Evolutionary conservation across 2,113 vertebrate genomes (phyloP).

Genomic region (Apodemus speciosus): DNA sequence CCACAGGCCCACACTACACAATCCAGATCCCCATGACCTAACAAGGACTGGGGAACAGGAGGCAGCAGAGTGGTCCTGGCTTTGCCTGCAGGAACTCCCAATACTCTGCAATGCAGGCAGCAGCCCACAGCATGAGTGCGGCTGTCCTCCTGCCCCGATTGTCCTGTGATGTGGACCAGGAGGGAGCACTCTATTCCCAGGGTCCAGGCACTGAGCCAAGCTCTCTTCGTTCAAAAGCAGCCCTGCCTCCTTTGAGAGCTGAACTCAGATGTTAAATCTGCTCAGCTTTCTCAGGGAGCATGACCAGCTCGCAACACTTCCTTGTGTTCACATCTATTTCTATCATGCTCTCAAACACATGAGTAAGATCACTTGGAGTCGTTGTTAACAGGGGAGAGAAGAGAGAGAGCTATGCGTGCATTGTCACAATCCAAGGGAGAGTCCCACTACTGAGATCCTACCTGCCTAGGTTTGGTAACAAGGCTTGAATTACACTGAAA

Average conservation of each 20-base stretch:
- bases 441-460: not conserved
- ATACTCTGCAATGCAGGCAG: not conserved
- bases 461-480: not conserved
- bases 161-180: not conserved
- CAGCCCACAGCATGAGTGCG: not conserved
- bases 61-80: rapidly evolving
- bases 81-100: not conserved
- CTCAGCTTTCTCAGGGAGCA: rapidly evolving
- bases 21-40: not conserved
- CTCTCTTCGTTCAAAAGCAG: not conserved
- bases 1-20: no score
- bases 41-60: not conserved
- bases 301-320: no score
- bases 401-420: rapidly evolving
- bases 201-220: no score
- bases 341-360: not conserved
- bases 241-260: not conserved
- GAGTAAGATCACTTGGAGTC: not conserved
- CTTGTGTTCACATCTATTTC: not conserved
- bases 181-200: not conserved
- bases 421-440: not conserved
- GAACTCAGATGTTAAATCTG: not conserved
- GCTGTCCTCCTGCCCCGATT: not conserved
- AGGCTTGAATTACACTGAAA: not conserved
- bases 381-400: not conserved